These are phyloP conservation scores for Hesperia comma DNA, from an alignment of 2,888 invertebrate genomes.

Conservation along the genomic window DNA sequence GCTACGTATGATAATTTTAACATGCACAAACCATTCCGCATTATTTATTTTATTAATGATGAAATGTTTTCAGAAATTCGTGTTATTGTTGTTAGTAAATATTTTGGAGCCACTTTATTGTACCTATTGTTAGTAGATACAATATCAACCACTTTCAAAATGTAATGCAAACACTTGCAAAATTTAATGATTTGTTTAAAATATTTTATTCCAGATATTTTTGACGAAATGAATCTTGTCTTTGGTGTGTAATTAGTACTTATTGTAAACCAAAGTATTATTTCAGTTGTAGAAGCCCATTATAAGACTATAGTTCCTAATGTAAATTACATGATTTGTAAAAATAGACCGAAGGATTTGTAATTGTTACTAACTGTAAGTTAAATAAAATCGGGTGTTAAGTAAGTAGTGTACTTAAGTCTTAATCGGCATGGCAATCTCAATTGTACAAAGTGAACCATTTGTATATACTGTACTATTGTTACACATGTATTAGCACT, in stretches of 20 bases:
- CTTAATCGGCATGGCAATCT: slow-evolving; percentile 7
- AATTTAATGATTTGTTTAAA: too few relatives aligned
- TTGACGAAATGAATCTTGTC: slow-evolving; percentile 27
- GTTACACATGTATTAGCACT: slow-evolving; percentile 62
- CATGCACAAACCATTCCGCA: slow-evolving; percentile 65
- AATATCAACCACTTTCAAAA: too few relatives aligned
- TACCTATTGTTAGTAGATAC: too few relatives aligned
- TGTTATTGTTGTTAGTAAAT: slow-evolving; percentile 6
- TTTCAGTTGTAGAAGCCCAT: slow-evolving; percentile 52
- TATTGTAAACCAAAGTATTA: slow-evolving; percentile 68
- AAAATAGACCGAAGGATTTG: slow-evolving; percentile 10
- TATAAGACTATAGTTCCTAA: slow-evolving; percentile 69
- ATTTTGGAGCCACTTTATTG: background rate
- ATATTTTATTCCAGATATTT: too few relatives aligned
- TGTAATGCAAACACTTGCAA: too few relatives aligned
- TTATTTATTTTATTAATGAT: slow-evolving; percentile 41
- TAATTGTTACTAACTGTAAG: background rate
- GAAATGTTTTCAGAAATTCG: slow-evolving; percentile 5
- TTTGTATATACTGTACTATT: slow-evolving; percentile 61
- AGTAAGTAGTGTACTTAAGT: background rate
- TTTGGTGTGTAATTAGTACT: slow-evolving; percentile 45
- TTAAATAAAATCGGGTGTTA: background rate
- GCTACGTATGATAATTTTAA: slow-evolving; percentile 54
- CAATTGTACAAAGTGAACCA: slow-evolving; percentile 18
- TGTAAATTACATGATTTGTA: slow-evolving; percentile 31